Evolutionary conservation across 2,113 vertebrate genomes (phyloP).

Genomic region (Lichenostomus cassidix): DNA sequence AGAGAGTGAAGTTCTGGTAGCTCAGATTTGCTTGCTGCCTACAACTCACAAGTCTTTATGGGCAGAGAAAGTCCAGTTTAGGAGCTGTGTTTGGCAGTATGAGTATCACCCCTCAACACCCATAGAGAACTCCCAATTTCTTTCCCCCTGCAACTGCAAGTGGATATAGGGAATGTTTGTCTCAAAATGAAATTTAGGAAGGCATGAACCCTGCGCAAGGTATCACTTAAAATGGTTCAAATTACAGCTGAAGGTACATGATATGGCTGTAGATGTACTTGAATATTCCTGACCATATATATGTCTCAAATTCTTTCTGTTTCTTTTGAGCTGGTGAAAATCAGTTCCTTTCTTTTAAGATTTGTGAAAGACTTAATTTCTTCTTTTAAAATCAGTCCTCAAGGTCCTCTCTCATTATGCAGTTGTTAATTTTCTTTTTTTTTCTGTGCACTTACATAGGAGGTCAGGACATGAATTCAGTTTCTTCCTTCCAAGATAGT

Average conservation of each 20-base stretch:
- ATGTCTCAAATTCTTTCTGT: not conserved
- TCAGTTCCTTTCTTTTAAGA: not conserved
- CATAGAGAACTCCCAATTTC: not conserved
- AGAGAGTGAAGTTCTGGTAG: not conserved
- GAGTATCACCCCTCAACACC: not conserved
- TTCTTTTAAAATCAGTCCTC: not conserved
- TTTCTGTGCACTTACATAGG: not conserved
- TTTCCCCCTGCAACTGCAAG: not conserved
- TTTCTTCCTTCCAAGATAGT: not conserved
- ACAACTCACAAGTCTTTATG: not conserved
- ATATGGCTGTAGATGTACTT: not conserved
- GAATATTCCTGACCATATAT: not conserved
- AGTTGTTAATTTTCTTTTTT: not conserved
- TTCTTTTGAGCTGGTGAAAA: not conserved
- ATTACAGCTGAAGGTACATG: not conserved
- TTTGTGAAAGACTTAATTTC: not conserved
- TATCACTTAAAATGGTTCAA: not conserved
- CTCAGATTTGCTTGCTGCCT: not conserved
- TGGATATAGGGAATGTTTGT: not conserved
- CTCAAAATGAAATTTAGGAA: not conserved
- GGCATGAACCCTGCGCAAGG: not conserved
- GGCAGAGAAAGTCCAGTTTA: not conserved
- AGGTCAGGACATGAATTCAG: not conserved
- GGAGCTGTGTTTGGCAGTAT: not conserved
- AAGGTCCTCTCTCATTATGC: not conserved